Base-by-base conservation (phyloP, 1,140 invertebrate species). In the Aphelenchoides fujianensis region DNA sequence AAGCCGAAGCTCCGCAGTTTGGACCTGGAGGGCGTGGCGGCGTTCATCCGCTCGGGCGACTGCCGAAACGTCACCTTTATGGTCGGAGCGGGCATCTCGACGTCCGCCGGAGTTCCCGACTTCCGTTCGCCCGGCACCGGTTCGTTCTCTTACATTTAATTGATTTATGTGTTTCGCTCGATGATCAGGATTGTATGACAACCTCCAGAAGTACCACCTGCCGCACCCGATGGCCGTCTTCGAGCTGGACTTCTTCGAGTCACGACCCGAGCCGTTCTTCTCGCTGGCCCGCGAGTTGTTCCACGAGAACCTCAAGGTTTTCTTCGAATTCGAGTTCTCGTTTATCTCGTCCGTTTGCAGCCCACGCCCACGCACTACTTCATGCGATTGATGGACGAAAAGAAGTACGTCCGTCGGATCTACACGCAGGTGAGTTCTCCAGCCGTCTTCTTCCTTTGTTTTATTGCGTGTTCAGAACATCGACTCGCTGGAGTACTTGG, bases 211-310 rank as follows among this genome's bases (percentile, higher is more conserved):
- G 84, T 96, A 95, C 83, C 90, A 94, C 84, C 86, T 95, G 36
- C 91, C 91, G 7, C 91, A 93, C 86, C 93, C 93, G 31, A 86
- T 94, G 86, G 90, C 92, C 16, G 94, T 95, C 91, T 95, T 95
- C 86, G 92, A 94, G 79, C 94, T 95, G n/a, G 88, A 89, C 72
- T 93, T 91, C 82, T 95, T 95, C 81, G 88, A 88, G 66, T 88
- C 89, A 79, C 91, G 94, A 86, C 92, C 92, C 2, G 87, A 91
- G 70, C 93, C 93, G 3, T 95, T 95, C 83, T 95, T 90, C 81
- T 92, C 93, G 82, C 94, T 95, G 86, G 92, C 93, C 19, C 87
- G 66, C 19, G 77, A 79, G 19, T 23, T 79, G n/a, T 77, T 77
- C 32, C 53, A 3, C 53, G 71, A 79, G 36, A 36, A 35, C n/a